phyloP scores from a whole-genome alignment of 2,888 invertebrate species.

The Nemoura dubitans region DNA sequence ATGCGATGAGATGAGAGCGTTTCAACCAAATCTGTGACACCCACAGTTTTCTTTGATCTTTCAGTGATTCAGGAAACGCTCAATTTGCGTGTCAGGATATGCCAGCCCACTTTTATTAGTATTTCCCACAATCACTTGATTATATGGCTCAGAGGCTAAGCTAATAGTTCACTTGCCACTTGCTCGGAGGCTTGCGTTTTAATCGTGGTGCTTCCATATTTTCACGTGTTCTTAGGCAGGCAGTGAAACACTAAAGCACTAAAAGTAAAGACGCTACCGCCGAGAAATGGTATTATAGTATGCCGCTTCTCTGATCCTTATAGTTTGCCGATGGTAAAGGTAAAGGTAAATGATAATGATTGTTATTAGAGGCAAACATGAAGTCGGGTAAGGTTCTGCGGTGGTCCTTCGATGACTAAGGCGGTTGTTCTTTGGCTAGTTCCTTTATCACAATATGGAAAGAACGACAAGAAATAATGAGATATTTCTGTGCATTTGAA shows the following conservation, averaged over 20 bases:
- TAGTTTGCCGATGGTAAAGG: not conserved
- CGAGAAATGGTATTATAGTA: not conserved
- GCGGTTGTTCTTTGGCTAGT: not conserved
- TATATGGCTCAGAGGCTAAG: slow-evolving; percentile 3
- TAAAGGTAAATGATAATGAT: not conserved
- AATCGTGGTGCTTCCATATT: not conserved
- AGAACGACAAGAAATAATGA: slow-evolving; percentile 29
- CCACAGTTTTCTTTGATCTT: slow-evolving; percentile 5
- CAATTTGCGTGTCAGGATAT: not conserved
- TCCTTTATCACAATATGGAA: slow-evolving; percentile 7
- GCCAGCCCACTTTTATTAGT: not conserved
- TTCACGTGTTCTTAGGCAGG: not conserved
- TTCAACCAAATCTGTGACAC: not conserved
- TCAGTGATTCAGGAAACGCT: not conserved
- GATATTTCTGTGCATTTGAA: slow-evolving; percentile 29
- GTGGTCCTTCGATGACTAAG: not conserved
- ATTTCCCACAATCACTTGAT: slow-evolving; percentile 12
- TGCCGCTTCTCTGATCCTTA: slow-evolving; percentile 1
- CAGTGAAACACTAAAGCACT: not conserved
- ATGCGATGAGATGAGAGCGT: not conserved
- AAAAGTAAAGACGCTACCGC: not conserved
- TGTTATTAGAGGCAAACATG: not conserved
- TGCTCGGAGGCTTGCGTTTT: not conserved
- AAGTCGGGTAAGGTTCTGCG: not conserved
- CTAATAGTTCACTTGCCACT: not conserved